A percentile compares a stretch with the other conserved stretches of the same genome.
Conservation (phyloP, 2,113 vertebrate genomes). For the Microcebus griseorufus region DNA sequence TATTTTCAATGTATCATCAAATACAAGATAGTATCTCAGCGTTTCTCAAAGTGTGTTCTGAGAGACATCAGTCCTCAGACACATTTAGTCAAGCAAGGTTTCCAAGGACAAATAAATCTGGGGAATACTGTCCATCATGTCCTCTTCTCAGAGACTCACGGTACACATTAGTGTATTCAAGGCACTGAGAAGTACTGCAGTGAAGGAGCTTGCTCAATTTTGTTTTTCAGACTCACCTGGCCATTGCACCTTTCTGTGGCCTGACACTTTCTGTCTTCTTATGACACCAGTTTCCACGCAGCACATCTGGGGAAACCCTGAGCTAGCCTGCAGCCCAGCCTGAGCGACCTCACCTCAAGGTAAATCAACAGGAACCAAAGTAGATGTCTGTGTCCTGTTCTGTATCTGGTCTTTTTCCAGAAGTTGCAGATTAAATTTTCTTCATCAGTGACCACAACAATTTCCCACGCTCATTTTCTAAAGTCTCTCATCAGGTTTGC, state of each 20-base stretch:
- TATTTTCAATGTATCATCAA: neutral
- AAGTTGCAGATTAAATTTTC: neutral
- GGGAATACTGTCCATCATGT: fast-evolving
- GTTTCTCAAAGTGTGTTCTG: neutral
- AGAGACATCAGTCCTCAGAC: neutral
- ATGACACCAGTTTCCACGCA: fast-evolving
- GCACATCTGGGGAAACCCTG: neutral
- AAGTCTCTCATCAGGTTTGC: neutral
- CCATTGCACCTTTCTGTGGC: neutral
- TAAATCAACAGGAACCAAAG: neutral
- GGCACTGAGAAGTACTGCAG: fast-evolving
- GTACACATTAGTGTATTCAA: fast-evolving
- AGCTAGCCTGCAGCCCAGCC: neutral
- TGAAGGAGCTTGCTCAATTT: neutral
- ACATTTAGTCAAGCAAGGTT: neutral
- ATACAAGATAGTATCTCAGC: neutral
- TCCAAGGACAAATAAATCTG: neutral
- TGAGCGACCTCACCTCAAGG: fast-evolving
- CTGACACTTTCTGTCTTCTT: neutral
- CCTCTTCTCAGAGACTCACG: neutral
- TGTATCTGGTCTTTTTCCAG: neutral
- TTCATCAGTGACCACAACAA: neutral
- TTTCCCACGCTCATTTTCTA: neutral
- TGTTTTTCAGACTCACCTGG: neutral
- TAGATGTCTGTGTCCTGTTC: fast-evolving